These are phyloP conservation scores for Pseudocheirus occidentalis DNA, from an alignment of 2,797 vertebrate genomes.

Conservation along the genomic window DNA sequence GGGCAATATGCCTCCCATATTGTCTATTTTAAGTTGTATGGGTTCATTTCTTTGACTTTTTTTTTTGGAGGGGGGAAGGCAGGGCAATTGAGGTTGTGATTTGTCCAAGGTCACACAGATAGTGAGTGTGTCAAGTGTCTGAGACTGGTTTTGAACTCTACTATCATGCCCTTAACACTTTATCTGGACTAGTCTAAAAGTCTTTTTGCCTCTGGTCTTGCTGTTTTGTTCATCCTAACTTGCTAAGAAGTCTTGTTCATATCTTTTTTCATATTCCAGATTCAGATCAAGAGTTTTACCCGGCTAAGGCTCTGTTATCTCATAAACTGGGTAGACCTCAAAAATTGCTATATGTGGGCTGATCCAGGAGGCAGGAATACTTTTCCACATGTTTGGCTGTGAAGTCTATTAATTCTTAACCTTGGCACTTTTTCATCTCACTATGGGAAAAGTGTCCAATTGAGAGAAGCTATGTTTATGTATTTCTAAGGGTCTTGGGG, in stretches of 20 bases:
- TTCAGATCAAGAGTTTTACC: not conserved
- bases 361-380: not conserved
- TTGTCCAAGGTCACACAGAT: no score
- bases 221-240: not conserved
- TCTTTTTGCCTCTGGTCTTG: not conserved
- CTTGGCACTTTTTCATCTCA: not conserved
- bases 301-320: not conserved
- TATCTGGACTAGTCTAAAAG: not conserved
- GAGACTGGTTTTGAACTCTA: no score
- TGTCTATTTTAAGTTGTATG: not conserved
- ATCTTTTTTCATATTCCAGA: not conserved
- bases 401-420: not conserved
- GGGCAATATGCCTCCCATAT: not conserved
- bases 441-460: not conserved
- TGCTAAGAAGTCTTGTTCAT: not conserved
- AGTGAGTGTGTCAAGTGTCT: no score
- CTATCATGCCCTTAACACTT: not conserved
- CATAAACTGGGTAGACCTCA: not conserved
- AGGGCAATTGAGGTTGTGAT: no score
- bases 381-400: not conserved
- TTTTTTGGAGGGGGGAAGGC: no score
- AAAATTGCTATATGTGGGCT: not conserved
- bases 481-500: not conserved
- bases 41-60: not conserved
- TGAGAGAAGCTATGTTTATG: not conserved